Evolutionary conservation across 1,140 invertebrate species (phyloP).

Genomic region (Paracyclopina nana): DNA sequence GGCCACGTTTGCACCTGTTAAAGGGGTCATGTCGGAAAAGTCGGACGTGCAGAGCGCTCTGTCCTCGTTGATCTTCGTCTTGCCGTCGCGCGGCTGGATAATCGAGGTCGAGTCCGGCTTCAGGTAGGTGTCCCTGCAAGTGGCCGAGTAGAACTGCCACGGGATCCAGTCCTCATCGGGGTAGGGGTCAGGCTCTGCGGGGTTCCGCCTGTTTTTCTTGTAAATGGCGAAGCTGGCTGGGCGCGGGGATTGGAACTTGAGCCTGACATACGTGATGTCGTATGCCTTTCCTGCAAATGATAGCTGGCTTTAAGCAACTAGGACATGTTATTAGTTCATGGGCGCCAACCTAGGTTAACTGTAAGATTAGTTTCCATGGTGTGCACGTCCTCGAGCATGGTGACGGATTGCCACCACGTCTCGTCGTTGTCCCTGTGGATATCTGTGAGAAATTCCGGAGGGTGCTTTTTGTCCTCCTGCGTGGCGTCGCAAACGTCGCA

Average conservation of each 20-base stretch:
- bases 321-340: too few relatives aligned
- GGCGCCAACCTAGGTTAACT: conserved; percentile 61
- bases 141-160: conserved; percentile 81
- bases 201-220: conserved; percentile 37
- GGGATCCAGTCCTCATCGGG: conserved; percentile 70
- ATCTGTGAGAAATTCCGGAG: conserved; percentile 66
- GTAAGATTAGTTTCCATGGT: conserved; percentile 83
- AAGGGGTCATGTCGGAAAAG: conserved; percentile 88
- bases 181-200: conserved; percentile 22
- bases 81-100: conserved; percentile 16
- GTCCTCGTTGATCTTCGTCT: conserved; percentile 44
- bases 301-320: too few relatives aligned
- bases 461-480: conserved; percentile 37
- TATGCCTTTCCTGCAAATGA: conserved; percentile 68
- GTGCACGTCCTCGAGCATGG: conserved; percentile 79
- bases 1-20: conserved; percentile 82
- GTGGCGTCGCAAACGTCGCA: conserved; percentile 40
- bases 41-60: conserved; percentile 82
- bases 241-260: conserved; percentile 79
- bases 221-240: conserved; percentile 96
- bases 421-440: conserved; percentile 56
- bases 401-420: conserved; percentile 98
- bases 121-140: conserved; percentile 5
- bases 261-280: conserved; percentile 85
- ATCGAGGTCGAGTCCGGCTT: conserved; percentile 14